Evolutionary conservation across 2,113 vertebrate species (phyloP), one percentile per base, ranked within the genome.

Genomic region (Ammospiza caudacuta): DNA sequence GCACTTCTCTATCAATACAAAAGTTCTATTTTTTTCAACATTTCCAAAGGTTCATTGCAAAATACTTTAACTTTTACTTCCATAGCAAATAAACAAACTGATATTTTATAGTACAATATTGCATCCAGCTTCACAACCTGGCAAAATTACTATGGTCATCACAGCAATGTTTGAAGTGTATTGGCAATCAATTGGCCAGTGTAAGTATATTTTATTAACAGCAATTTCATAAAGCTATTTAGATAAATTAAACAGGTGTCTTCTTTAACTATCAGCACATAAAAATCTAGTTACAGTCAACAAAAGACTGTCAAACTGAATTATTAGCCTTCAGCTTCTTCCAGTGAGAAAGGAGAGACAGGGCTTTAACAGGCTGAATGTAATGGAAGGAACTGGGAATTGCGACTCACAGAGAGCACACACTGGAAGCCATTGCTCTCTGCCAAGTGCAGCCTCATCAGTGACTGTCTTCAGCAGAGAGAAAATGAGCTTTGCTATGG

Each of bases 151-250:
- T 78, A 28, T 2, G 24, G 77, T 91, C 94, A 94, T 72, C 63
- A 5, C 24, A 96, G 94, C 29, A 51, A 23, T 19, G 54, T 95
- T 93, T 95, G 75, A 95, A 24, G 67, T 25, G 67, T 39, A 88
- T 62, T 95, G 95, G 97, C 97, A 97, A 98, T 95, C n/a, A n/a
- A 67, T 96, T 95, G 74, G 91, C 96, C 97, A 96, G 90, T 87
- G 93, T 96, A 97, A 98, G 95, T 87, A 87, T 96, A 95, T 97
- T 98, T 97, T 96, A 97, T 96, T 96, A 97, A 96, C 91, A 83
- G 80, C 59, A 64, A 91, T 94, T 97, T 95, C 79, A 97, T 96
- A 96, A 97, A 97, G 95, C 93, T 94, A 28, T 81, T 92, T 67
- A 79, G 46, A 90, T 77, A 96, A 96, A 93, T 68, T 92, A 95